A percentile compares a stretch with the other conserved stretches of the same genome.
Evolutionary conservation across 2,888 invertebrate genomes (phyloP).

Genomic region (Saturnia japonica): DNA sequence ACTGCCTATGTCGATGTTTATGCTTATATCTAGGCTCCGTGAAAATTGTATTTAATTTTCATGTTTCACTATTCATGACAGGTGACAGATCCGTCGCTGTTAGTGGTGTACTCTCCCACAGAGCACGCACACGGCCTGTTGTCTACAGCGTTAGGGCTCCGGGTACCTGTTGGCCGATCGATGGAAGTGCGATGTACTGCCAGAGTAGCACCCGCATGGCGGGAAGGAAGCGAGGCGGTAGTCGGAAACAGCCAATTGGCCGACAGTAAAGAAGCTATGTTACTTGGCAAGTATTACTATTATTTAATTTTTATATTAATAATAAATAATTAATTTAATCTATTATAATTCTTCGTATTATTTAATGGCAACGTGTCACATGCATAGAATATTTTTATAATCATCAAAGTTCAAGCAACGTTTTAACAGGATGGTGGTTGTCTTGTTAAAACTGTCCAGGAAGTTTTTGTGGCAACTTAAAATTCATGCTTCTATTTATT

Average conservation of each 20-base stretch:
- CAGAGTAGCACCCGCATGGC: constrained; percentile 72
- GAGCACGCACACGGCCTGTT: constrained; percentile 71
- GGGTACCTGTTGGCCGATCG: constrained; percentile 66
- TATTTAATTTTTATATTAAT: no score
- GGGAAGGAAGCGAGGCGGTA: constrained; percentile 76
- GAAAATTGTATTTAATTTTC: neutral
- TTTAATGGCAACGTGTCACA: no score
- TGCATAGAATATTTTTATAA: no score
- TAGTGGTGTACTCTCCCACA: constrained; percentile 70
- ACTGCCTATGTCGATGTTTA: no score
- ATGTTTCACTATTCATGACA: constrained; percentile 29
- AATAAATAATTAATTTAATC: no score
- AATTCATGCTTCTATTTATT: no score
- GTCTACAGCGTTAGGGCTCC: constrained; percentile 68
- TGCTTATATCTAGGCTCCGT: no score
- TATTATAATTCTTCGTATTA: no score
- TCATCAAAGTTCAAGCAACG: no score
- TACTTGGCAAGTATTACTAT: constrained; percentile 56
- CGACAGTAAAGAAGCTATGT: constrained; percentile 76
- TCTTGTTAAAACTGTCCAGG: no score
- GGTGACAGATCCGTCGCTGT: constrained; percentile 66
- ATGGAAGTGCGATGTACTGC: constrained; percentile 76
- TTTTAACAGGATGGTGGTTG: no score
- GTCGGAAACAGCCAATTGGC: constrained; percentile 72
- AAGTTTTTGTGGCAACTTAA: no score